These are phyloP conservation scores for Harmothoe impar DNA, from an alignment of 2,888 invertebrate genomes.

Conservation along the genomic window DNA sequence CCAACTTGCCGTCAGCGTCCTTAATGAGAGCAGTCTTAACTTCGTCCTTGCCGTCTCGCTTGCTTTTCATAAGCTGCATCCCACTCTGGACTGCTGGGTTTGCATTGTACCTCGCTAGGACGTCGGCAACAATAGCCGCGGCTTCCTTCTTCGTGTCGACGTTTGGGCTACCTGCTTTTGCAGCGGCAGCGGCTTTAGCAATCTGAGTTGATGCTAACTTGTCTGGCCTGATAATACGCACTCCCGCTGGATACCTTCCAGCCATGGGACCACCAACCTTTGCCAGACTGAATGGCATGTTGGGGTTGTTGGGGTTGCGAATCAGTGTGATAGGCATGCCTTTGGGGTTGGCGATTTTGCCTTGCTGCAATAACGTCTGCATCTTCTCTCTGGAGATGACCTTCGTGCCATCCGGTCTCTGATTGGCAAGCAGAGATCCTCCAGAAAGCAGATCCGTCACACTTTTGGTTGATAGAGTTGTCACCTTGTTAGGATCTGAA, in stretches of 20 bases:
- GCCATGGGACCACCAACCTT: constrained; percentile 7
- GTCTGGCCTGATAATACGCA: constrained; percentile 57
- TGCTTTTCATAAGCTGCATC: neutral
- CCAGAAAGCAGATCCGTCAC: constrained; percentile 54
- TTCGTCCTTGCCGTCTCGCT: neutral
- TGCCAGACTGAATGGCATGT: neutral
- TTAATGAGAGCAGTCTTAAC: neutral
- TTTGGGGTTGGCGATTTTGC: constrained; percentile 20
- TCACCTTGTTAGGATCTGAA: constrained; percentile 37
- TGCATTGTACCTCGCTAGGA: constrained; percentile 51
- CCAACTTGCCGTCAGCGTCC: constrained; percentile 29
- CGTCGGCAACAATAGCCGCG: constrained; percentile 47
- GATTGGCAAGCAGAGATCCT: constrained; percentile 43
- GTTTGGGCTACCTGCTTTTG: neutral
- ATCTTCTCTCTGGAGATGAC: constrained; percentile 59
- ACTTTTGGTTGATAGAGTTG: constrained; percentile 16
- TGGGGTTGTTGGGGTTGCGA: constrained; percentile 51
- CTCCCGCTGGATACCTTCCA: constrained; percentile 11
- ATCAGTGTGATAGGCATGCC: constrained; percentile 47
- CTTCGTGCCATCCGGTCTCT: constrained; percentile 3
- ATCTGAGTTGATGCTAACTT: constrained; percentile 56
- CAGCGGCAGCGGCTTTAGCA: constrained; percentile 49
- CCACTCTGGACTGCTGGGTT: neutral
- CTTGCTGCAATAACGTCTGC: constrained; percentile 52
- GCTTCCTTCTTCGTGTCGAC: constrained; percentile 54